Evolutionary conservation across 35 echinoderm and acorn worm species (phyloP).

Genomic region (Stichopus chloronotus): DNA sequence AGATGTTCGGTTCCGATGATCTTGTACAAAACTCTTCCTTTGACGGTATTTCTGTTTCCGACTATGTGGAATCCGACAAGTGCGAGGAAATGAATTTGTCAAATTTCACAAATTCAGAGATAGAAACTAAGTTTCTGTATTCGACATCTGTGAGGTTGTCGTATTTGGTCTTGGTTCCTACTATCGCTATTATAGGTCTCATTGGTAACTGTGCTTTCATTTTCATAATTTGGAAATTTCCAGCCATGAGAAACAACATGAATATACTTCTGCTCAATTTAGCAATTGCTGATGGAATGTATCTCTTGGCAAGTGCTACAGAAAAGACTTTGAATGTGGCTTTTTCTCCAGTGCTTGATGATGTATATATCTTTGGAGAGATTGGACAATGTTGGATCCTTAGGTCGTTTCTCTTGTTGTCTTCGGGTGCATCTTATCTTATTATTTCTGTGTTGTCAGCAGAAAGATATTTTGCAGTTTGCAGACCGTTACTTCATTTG

Average conservation of each 20-base stretch:
- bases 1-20: background rate
- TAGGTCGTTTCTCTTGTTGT: slow-evolving; percentile 25
- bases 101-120: background rate
- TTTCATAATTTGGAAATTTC: slow-evolving; percentile 55
- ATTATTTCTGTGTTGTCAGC: slow-evolving; percentile 63
- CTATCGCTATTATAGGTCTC: slow-evolving; percentile 55
- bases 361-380: slow-evolving; percentile 34
- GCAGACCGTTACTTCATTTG: slow-evolving; percentile 57
- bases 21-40: background rate
- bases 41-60: too few species aligned
- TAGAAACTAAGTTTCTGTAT: background rate
- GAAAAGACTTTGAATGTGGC: slow-evolving; percentile 62
- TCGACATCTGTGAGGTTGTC: background rate
- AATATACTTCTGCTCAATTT: slow-evolving; percentile 70
- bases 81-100: background rate
- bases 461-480: slow-evolving; percentile 72
- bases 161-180: slow-evolving; percentile 37
- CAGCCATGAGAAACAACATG: slow-evolving; percentile 68
- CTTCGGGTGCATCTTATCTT: slow-evolving; percentile 57
- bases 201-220: slow-evolving; percentile 65
- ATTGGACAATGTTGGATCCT: slow-evolving; percentile 53
- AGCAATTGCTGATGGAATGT: slow-evolving; percentile 68
- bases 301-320: slow-evolving; percentile 50
- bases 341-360: slow-evolving; percentile 27
- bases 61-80: background rate